Conservation (phyloP, 2,797 vertebrate species). For the Sorex maritimensis region DNA sequence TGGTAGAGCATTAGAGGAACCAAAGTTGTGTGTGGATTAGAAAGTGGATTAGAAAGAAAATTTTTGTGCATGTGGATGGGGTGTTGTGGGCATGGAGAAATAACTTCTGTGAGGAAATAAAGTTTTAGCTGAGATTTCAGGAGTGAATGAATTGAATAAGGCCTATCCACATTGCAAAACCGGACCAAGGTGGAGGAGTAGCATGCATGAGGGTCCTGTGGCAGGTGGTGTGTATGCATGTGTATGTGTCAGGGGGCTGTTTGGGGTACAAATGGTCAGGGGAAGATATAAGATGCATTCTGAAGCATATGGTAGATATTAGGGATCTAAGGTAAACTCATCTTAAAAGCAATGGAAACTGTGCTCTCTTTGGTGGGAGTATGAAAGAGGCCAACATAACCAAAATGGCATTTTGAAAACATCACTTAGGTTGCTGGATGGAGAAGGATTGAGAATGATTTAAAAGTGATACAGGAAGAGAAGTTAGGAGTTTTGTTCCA, state of each 20-base stretch:
- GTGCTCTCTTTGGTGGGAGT: neutral
- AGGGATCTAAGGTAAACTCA: neutral
- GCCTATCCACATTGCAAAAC: neutral
- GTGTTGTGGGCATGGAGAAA: neutral
- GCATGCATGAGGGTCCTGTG: neutral
- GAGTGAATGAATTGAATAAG: neutral
- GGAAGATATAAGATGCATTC: neutral
- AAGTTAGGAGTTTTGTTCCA: neutral
- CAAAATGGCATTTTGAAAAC: constrained; percentile 33
- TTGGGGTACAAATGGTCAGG: neutral
- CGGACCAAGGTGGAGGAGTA: neutral
- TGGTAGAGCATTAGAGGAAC: neutral
- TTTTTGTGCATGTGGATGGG: neutral
- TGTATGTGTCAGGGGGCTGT: neutral
- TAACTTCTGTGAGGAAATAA: neutral
- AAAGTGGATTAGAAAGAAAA: neutral
- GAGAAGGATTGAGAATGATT: neutral
- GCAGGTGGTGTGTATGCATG: no score
- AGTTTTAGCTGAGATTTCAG: constrained; percentile 16
- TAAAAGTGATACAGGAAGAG: neutral
- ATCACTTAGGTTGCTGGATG: neutral
- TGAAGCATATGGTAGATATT: neutral
- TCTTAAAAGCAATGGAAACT: neutral
- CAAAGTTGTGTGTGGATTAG: neutral
- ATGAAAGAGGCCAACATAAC: neutral